Percentiles rank a stretch among this genome's conserved stretches.
Conservation (phyloP, 2,797 vertebrate species). For the Pagetopsis macropterus region DNA sequence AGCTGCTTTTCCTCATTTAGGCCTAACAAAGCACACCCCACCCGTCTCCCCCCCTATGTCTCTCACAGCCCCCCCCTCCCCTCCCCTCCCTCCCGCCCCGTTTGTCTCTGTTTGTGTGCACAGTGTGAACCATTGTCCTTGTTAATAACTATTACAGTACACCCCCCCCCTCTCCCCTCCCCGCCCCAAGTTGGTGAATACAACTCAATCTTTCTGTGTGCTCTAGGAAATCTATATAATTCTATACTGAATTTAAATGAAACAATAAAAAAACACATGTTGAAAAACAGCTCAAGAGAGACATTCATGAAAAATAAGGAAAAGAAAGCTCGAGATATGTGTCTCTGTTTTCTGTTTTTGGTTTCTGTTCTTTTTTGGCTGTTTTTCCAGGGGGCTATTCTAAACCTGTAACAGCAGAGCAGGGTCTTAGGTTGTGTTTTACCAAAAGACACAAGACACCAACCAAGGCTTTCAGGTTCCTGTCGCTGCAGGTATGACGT, state of each 20-base stretch:
- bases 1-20: constrained; percentile 76
- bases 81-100: constrained; percentile 42
- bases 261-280: constrained; percentile 73
- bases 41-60: constrained; percentile 49
- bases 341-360: constrained; percentile 69
- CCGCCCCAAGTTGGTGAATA: constrained; percentile 70
- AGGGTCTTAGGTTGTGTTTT: constrained; percentile 72
- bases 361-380: constrained; percentile 68
- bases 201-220: constrained; percentile 84
- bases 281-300: constrained; percentile 69
- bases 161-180: constrained; percentile 21
- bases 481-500: constrained; percentile 69
- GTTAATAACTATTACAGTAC: constrained; percentile 78
- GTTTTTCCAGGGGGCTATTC: constrained; percentile 72
- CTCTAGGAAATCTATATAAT: constrained; percentile 85
- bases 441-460: constrained; percentile 64
- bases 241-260: constrained; percentile 82
- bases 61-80: constrained; percentile 59
- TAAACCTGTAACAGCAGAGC: constrained; percentile 65
- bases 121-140: constrained; percentile 82
- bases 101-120: constrained; percentile 83
- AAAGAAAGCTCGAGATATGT: constrained; percentile 44
- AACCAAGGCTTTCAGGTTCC: constrained; percentile 68
- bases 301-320: constrained; percentile 63
- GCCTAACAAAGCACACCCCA: constrained; percentile 78